Evolutionary conservation across 2,888 invertebrate genomes (phyloP).

Genomic region (Boloria euphrosyne): DNA sequence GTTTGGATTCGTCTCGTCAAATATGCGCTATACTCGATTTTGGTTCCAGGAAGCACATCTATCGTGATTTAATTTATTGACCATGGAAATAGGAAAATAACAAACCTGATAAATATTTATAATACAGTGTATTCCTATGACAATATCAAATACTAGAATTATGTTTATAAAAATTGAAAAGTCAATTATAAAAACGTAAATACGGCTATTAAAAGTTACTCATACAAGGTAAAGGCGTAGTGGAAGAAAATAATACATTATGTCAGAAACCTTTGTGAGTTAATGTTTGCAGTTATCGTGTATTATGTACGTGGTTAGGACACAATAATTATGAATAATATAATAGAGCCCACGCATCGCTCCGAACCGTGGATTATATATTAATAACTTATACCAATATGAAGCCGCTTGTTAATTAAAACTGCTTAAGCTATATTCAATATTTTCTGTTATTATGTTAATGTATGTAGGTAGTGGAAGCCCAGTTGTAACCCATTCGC

Average conservation of each 20-base stretch:
- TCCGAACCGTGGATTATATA: slow-evolving; percentile 20
- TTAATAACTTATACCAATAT: slow-evolving; percentile 18
- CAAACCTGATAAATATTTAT: too few relatives aligned
- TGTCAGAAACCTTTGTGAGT: slow-evolving; percentile 29
- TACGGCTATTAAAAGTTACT: slow-evolving; percentile 20
- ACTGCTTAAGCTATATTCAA: slow-evolving; percentile 5
- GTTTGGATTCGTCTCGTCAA: slow-evolving; percentile 10
- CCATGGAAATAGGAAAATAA: background rate
- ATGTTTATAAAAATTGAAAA: background rate
- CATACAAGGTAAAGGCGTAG: slow-evolving; percentile 26
- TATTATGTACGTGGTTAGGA: slow-evolving; percentile 17
- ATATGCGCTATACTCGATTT: background rate
- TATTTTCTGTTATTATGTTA: background rate
- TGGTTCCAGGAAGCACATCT: slow-evolving; percentile 2
- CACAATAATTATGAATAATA: slow-evolving; percentile 31
- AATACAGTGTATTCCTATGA: too few relatives aligned
- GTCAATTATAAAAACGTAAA: slow-evolving; percentile 5
- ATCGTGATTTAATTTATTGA: background rate
- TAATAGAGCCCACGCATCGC: slow-evolving; percentile 21
- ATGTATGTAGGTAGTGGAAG: background rate
- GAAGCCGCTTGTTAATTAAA: slow-evolving; percentile 17
- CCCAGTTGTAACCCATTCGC: too few relatives aligned
- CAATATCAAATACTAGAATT: too few relatives aligned
- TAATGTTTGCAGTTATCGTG: slow-evolving; percentile 28
- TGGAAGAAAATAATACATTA: slow-evolving; percentile 26